Evolutionary conservation across 2,888 invertebrate genomes (phyloP).

Genomic region (Acleris cristana): DNA sequence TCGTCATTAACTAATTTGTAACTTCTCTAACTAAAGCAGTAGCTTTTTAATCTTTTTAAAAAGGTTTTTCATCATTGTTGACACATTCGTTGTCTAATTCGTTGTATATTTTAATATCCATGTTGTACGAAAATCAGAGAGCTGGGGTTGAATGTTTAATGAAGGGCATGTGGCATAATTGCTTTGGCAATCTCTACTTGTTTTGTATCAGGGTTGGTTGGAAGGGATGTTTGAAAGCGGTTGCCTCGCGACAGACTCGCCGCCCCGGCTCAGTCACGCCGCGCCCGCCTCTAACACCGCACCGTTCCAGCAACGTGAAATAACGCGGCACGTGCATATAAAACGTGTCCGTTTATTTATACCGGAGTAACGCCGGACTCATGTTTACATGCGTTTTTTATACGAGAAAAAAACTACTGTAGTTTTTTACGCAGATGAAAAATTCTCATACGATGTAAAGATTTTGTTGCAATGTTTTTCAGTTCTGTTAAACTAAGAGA

Average conservation of each 20-base stretch:
- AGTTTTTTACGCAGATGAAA: not conserved
- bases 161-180: no score
- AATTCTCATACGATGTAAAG: constrained; percentile 22
- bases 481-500: no score
- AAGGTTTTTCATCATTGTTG: no score
- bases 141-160: no score
- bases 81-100: no score
- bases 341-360: constrained; percentile 8
- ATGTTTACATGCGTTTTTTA: constrained; percentile 26
- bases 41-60: no score
- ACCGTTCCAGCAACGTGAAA: constrained; percentile 37
- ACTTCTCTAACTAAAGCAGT: no score
- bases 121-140: no score
- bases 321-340: constrained; percentile 1
- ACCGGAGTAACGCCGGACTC: constrained; percentile 7
- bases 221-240: constrained; percentile 75
- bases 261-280: constrained; percentile 62
- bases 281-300: constrained; percentile 64
- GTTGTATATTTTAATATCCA: no score
- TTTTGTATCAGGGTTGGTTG: constrained; percentile 16
- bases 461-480: constrained; percentile 1
- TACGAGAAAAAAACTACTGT: constrained; percentile 17
- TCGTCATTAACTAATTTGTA: no score
- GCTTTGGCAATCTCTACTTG: not conserved
- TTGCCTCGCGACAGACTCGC: constrained; percentile 70